Conservation (phyloP, 2,113 vertebrate species). For the Clarias batrachus region DNA sequence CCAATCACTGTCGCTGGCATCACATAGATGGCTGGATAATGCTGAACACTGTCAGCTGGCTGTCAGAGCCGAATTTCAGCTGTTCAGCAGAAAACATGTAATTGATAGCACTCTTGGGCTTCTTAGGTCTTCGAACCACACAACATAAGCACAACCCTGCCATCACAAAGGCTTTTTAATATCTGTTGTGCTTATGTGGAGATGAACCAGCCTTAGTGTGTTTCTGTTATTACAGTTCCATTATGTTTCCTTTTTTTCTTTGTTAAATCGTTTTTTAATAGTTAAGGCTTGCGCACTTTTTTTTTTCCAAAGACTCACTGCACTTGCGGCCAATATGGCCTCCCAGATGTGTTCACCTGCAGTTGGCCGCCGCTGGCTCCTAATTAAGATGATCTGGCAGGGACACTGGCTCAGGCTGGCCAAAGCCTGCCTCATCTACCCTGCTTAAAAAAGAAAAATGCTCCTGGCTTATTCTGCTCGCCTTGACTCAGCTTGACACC, state of each 20-base stretch:
- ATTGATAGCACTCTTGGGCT: conserved; percentile 54
- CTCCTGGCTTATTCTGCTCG: conserved; percentile 22
- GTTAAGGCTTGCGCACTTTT: conserved; percentile 43
- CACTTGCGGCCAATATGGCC: conserved; percentile 51
- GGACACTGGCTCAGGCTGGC: conserved; percentile 33
- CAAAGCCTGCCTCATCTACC: conserved; percentile 56
- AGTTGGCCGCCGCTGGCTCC: conserved; percentile 49
- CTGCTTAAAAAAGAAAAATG: conserved; percentile 56
- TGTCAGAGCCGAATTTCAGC: conserved; percentile 55
- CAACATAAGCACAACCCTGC: conserved; percentile 42
- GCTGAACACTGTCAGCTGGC: conserved; percentile 50
- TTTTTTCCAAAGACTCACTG: conserved; percentile 49
- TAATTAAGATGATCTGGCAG: conserved; percentile 62
- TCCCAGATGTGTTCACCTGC: conserved; percentile 61
- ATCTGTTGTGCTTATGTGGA: conserved; percentile 25
- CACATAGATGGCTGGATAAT: conserved; percentile 46
- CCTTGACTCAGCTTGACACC: conserved; percentile 35
- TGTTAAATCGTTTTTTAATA: conserved; percentile 20
- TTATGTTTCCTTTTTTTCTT: not conserved
- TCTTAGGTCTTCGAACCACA: conserved; percentile 43
- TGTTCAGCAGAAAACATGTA: conserved; percentile 55
- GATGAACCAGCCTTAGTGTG: conserved; percentile 6
- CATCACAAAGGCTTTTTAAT: conserved; percentile 44
- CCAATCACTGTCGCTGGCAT: conserved; percentile 44
- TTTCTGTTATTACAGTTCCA: conserved; percentile 31